Evolutionary conservation across 1,140 invertebrate genomes (phyloP).

Genomic region (Brachionus sp.): DNA sequence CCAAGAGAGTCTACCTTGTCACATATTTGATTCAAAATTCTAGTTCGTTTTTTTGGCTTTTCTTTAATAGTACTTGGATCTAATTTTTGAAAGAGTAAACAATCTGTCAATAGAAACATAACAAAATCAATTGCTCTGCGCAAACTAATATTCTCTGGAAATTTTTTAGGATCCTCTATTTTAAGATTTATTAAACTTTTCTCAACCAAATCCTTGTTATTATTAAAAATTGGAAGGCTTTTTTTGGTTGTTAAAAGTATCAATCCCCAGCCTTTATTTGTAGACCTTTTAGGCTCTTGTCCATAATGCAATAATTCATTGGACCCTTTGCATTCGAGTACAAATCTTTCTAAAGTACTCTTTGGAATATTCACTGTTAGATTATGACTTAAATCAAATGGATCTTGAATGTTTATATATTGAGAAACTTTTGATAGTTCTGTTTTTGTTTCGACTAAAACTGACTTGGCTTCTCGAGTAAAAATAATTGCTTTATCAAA

Average conservation of each 20-base stretch:
- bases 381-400: slow-evolving; percentile 37
- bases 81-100: slow-evolving; percentile 17
- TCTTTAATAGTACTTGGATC: neutral
- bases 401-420: slow-evolving; percentile 35
- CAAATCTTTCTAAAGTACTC: slow-evolving; percentile 22
- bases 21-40: slow-evolving; percentile 37
- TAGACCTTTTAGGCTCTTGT: neutral
- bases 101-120: slow-evolving; percentile 34
- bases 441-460: neutral
- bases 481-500: neutral
- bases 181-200: slow-evolving; percentile 34
- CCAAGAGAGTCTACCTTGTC: slow-evolving; percentile 34
- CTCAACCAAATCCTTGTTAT: slow-evolving; percentile 3
- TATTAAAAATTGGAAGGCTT: neutral
- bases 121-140: slow-evolving; percentile 38
- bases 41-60: slow-evolving; percentile 15
- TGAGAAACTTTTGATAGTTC: neutral
- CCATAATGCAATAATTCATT: slow-evolving; percentile 12
- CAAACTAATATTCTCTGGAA: neutral
- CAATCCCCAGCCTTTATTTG: slow-evolving; percentile 27
- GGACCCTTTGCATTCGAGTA: slow-evolving; percentile 11
- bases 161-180: neutral
- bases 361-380: slow-evolving; percentile 4
- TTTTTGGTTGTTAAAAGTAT: slow-evolving; percentile 37
- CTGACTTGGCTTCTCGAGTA: neutral